A percentile compares a stretch with the other conserved stretches of the same genome.
Evolutionary conservation across 1,140 invertebrate genomes (phyloP).

Genomic region (Penaeus vannamei): DNA sequence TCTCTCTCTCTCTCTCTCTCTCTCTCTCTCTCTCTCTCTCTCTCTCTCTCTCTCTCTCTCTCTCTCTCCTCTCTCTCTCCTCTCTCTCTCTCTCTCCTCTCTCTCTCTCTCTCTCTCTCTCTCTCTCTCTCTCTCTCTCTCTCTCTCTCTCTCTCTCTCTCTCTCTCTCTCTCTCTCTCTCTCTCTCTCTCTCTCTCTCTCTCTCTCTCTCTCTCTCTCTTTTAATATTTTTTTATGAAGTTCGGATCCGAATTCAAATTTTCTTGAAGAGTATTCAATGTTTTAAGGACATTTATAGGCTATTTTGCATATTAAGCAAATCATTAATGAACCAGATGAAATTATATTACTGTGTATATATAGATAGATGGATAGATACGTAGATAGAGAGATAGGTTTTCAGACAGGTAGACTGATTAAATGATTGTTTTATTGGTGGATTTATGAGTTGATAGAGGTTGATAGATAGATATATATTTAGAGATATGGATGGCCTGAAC

Average conservation of each 20-base stretch:
- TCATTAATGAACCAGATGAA: too few relatives aligned
- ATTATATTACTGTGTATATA: not conserved
- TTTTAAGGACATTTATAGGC: too few relatives aligned
- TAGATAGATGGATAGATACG: conserved; percentile 11
- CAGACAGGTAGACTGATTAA: too few relatives aligned
- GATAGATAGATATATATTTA: too few relatives aligned
- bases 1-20: not conserved
- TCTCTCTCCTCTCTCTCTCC: not conserved
- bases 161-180: not conserved
- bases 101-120: not conserved
- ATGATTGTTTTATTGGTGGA: too few relatives aligned
- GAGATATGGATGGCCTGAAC: too few relatives aligned
- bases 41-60: not conserved
- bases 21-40: not conserved
- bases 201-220: not conserved
- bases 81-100: not conserved
- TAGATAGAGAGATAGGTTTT: not conserved
- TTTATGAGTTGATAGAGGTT: too few relatives aligned
- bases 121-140: not conserved
- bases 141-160: not conserved
- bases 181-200: not conserved
- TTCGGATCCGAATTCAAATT: not conserved
- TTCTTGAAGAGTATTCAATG: not conserved
- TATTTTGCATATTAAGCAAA: too few relatives aligned
- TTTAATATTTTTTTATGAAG: not conserved